Evolutionary conservation across 2,113 vertebrate species (phyloP).

Genomic region (Eidolon helvum): DNA sequence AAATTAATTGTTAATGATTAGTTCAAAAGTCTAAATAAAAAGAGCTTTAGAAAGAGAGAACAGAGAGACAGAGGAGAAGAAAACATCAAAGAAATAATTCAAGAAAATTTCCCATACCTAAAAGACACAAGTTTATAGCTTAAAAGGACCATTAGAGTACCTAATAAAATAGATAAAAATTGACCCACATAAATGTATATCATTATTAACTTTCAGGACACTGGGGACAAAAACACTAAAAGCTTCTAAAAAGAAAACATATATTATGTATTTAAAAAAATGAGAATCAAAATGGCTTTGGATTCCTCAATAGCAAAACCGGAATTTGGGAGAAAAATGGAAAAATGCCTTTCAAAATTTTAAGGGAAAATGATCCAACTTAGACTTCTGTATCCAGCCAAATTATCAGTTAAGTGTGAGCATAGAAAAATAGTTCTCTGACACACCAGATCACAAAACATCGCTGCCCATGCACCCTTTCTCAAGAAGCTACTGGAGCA

Average conservation of each 20-base stretch:
- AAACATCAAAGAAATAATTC: neutral
- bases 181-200: neutral
- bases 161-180: neutral
- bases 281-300: neutral
- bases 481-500: neutral
- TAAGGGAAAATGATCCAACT: conserved; percentile 22
- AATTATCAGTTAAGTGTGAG: conserved; percentile 5
- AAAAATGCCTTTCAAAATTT: conserved; percentile 8
- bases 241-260: conserved; percentile 16
- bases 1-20: neutral
- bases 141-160: neutral
- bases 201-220: neutral
- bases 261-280: neutral
- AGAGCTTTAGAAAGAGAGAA: neutral
- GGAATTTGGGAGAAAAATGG: neutral
- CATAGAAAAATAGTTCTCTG: neutral
- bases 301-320: neutral
- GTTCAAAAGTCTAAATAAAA: neutral
- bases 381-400: conserved; percentile 51
- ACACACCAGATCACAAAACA: neutral
- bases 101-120: neutral
- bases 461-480: neutral
- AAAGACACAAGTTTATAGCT: neutral
- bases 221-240: neutral
- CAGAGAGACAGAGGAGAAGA: neutral